Evolutionary conservation across 2,888 invertebrate genomes (phyloP).

Genomic region (Dione vanillae): DNA sequence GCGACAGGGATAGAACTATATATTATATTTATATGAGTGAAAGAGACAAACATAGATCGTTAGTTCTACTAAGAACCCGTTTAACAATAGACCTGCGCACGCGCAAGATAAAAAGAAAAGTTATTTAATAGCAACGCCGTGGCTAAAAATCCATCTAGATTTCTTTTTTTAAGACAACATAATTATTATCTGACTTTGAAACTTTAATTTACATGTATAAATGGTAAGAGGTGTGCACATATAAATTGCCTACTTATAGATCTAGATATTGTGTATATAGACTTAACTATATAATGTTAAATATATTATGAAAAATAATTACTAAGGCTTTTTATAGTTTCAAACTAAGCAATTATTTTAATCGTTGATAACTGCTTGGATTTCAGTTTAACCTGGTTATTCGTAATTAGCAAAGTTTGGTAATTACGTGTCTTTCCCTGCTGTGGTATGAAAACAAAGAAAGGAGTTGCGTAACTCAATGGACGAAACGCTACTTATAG

Average conservation of each 20-base stretch:
- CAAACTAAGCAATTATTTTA: too few species aligned
- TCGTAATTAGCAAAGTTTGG: too few species aligned
- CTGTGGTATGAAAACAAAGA: not conserved
- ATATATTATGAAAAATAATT: too few species aligned
- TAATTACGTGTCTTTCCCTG: not conserved
- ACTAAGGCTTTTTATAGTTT: too few species aligned
- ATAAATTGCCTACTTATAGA: constrained; percentile 11
- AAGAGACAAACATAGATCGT: constrained; percentile 40
- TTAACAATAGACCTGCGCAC: constrained; percentile 69
- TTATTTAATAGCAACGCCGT: constrained; percentile 45
- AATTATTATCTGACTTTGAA: constrained; percentile 21
- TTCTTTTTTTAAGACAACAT: constrained; percentile 25
- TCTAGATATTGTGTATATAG: not conserved
- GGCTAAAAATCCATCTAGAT: constrained; percentile 32
- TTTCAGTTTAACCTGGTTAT: too few species aligned
- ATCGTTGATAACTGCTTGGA: too few species aligned
- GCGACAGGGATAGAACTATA: constrained; percentile 49
- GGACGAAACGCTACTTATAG: too few species aligned
- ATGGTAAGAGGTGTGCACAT: constrained; percentile 5
- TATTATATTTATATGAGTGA: constrained; percentile 13
- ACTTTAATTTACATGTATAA: constrained; percentile 16
- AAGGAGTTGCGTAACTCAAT: not conserved
- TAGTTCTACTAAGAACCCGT: constrained; percentile 55
- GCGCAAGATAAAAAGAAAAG: constrained; percentile 45
- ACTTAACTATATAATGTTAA: too few species aligned